Evolutionary conservation across 2,888 invertebrate species (phyloP), one percentile per base, ranked within the genome.

Genomic region (Tubulanus polymorphus): DNA sequence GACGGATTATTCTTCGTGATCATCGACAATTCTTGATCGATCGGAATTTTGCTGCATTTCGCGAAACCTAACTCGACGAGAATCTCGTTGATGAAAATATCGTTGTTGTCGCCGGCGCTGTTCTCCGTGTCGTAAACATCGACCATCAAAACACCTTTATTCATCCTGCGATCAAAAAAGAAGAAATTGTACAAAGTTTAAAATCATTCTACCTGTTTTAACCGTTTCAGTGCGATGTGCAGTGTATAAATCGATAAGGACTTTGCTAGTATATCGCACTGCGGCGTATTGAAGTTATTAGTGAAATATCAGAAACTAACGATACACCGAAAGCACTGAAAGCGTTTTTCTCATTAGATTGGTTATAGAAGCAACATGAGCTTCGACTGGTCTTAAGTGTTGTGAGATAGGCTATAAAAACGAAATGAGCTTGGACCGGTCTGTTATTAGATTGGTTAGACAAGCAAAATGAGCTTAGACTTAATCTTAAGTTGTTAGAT

Each of bases 11-110:
- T 20, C 20, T 41, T 23, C 6, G 15, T 41, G 15, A 18, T 41
- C 6, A 18, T 15, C 5, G 41, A 23, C 5, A 23, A 41, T 41
- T 41, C 41, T 41, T 18, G 6, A 5, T 5, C 41, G 5, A 5
- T 8, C 23, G 41, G 41, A 41, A n/a, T n/a, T n/a, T 41, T 23
- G 15, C 18, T 15, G 15, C 6, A 8, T 15, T 23, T 18, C 3
- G 87, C 88, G 73, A 82, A 81, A 1, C 85, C 85, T 56, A 84
- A 83, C 30, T 79, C 78, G 3, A 88, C 81, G 57, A 89, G 71
- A 57, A 83, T 83, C 23, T 82, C 82, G 2, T 84, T 86, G 28
- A 89, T 81, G 72, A 87, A 85, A 32, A 87, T 60, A 56, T 87
- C 70, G 8, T 62, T 56, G 1, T 37, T 32, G 2, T 57, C 60